Evolutionary conservation across 2,888 invertebrate genomes (phyloP).

Genomic region (Torymus texanus): DNA sequence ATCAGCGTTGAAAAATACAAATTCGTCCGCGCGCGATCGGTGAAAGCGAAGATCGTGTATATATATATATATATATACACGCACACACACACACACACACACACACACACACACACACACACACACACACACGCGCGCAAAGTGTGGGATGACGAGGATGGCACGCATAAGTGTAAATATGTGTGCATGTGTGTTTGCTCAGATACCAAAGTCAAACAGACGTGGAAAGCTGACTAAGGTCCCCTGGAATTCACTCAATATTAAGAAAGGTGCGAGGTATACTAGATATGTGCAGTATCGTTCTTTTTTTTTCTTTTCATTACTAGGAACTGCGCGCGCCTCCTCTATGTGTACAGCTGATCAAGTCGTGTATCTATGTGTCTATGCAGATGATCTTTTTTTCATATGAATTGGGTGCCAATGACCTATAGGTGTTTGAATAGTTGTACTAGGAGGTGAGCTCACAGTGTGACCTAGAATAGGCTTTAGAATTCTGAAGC

Average conservation of each 20-base stretch:
- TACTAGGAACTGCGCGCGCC: neutral
- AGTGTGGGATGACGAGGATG: too few relatives aligned
- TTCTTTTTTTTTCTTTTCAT: neutral
- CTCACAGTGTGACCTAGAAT: too few relatives aligned
- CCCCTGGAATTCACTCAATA: constrained; percentile 26
- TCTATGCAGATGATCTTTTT: constrained; percentile 3
- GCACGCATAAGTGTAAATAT: too few relatives aligned
- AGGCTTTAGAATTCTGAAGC: too few relatives aligned
- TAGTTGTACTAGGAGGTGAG: too few relatives aligned
- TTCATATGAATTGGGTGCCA: neutral
- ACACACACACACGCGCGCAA: too few relatives aligned
- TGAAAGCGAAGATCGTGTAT: too few relatives aligned
- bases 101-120: too few relatives aligned
- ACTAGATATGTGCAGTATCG: neutral
- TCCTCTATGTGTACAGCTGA: constrained; percentile 1
- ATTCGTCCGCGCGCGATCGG: too few relatives aligned
- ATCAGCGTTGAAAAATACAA: too few relatives aligned
- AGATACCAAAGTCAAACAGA: constrained; percentile 22
- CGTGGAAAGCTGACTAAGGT: constrained; percentile 17
- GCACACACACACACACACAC: too few relatives aligned
- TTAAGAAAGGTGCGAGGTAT: constrained; percentile 10
- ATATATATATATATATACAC: too few relatives aligned
- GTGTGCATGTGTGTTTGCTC: neutral
- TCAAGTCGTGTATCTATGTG: neutral
- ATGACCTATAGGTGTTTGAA: constrained; percentile 6